Evolutionary conservation across 2,797 vertebrate species (phyloP), one percentile per base, ranked within the genome.

Genomic region (Tenualosa thibaudeaui): DNA sequence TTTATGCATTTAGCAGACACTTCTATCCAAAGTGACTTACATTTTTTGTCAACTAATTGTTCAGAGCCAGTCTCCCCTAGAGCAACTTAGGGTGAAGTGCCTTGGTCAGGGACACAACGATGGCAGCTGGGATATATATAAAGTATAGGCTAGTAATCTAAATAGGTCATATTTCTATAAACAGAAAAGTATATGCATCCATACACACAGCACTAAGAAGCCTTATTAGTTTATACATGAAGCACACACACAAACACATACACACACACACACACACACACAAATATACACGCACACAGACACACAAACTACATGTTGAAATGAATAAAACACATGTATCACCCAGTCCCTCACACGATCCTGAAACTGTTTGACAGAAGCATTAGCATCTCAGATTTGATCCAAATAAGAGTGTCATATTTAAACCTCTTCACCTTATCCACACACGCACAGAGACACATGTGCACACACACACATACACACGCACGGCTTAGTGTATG

Each of bases 281-380:
- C 46, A 49, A 22, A 58, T n/a, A 22, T 7, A 19, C 19, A n/a
- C 19, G 19, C 22, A 58, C 22, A 26, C 24, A n/a, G 65, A 78
- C 53, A 46, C 15, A 75, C 49, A 82, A 9, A 50, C 53, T 10
- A 12, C 65, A 71, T 40, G 10, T 13, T 71, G 9, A 71, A 71
- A 68, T 71, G 12, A 37, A 37, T 71, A 71, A 71, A 71, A 37
- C 65, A 71, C 65, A 71, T 71, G 65, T 71, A 71, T 40, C 10
- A 24, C 62, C 24, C 24, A 26, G 26, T 31, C 62, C 9, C 0
- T 65, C 65, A 17, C 26, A 37, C 26, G 13, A 71, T 71, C 62
- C 62, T 68, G 26, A 68, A 68, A 31, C 62, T 68, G 6, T 62
- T 24, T 62, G 62, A 31, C 62, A 71, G 62, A 12, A 65, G 31